Evolutionary conservation across 2,797 vertebrate genomes (phyloP), one percentile per base, ranked within the genome.

Genomic region (Gymnothorax reevesii): DNA sequence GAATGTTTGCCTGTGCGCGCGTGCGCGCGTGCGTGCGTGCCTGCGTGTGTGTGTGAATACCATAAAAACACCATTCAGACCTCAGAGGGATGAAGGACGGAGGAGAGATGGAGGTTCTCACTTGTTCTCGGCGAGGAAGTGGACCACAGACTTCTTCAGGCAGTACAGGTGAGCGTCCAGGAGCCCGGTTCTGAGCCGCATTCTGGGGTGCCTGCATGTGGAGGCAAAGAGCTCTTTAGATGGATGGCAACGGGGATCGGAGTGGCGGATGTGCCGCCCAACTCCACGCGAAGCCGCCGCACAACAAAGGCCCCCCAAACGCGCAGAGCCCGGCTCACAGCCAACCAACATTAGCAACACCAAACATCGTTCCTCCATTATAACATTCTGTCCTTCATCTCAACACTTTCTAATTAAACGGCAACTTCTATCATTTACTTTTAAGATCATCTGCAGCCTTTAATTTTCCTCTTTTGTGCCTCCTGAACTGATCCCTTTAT

Each of bases 101-200:
- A 85, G 91, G 85, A 91, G 88, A 90, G 4, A 54, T 10, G 17
- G 12, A 52, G 59, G 7, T 15, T 94, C 94, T 93, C 90, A 96
- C 95, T 96, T 96, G 93, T 96, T 96, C 80, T 95, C 94, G 15
- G 91, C 88, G 10, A 97, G 95, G 91, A 99, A 99, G 91, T 99
- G 98, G 87, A 99, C 94, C 87, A 99, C 97, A 0, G 96, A 97
- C 94, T 98, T 99, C 94, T 98, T 99, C 94, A 99, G 93, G 92
- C 98, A 99, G 94, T 99, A 99, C 86, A 99, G 97, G 91, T 99
- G 99, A 90, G 98, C 98, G 59, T 99, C 99, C 91, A 97, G 95
- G 0, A 99, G 96, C 49, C 97, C 98, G 2, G 98, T 99, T 92
- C 97, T 98, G 92, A 99, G 98, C 91, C 96, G 97, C 94, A 99